Base-by-base conservation (phyloP, 1,140 invertebrate species). In the Calephelis nemesis region DNA sequence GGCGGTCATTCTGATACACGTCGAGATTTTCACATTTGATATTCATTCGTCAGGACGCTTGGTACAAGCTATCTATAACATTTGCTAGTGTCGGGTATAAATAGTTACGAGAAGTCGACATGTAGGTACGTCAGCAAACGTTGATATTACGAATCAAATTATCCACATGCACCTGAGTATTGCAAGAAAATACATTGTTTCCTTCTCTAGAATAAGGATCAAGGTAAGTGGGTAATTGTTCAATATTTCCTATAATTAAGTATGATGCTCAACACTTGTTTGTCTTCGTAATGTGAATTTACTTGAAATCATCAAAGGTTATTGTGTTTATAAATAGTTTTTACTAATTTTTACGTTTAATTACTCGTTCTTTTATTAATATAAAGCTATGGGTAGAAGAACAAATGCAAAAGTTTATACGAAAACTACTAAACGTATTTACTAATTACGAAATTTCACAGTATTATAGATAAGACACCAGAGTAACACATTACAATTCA, bases 11-110 rank as follows among this genome's bases (percentile, higher is more conserved):
- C 54, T 6, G 15, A 58, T 58, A 7, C 4, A 12, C 54, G 10
- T 58, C 11, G 54, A 58, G 54, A 58, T 74, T 71, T 74, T 73
- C 72, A 71, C 72, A 71, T 74, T 74, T 74, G 72, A 74, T 74
- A 74, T 74, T 70, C 72, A 65, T 49, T 70, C 40, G 69, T 71
- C 69, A 65, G 45, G 58, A 71, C 69, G 66, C 39, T 65, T 40
- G 48, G 72, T 64, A 54, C 72, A 71, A 70, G 49, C 73, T 70
- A 68, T 71, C 68, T 64, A 69, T 71, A 69, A 71, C 47, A 47
- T 50, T 64, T 40, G 49, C 62, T 58, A 54, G 64, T 73, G 54
- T 39, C 68, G 72, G 60, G 62, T 76, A 76, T 76, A 68, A 71
- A 73, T 77, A 73, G 74, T 68, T 58, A 68, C 68, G 45, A 58